Percentiles rank a stretch among this genome's conserved stretches.
Conservation (phyloP, 2,113 vertebrate species). For the Mormoops blainvillei region DNA sequence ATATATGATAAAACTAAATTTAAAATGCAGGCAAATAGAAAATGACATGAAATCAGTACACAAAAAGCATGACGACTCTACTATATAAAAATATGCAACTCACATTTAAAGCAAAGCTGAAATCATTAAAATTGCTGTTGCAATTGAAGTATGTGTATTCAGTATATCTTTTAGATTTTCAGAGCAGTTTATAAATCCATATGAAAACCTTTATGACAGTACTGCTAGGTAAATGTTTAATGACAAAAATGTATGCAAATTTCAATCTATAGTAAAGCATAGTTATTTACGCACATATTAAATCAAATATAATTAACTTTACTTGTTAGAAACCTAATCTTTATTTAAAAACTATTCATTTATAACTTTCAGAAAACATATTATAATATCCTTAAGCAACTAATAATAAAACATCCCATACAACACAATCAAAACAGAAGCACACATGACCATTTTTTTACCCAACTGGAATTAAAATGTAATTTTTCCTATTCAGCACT, state of each 20-base stretch:
- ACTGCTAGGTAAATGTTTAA: background rate
- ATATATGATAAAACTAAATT: background rate
- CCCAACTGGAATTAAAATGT: background rate
- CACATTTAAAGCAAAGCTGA: background rate
- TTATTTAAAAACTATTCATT: background rate
- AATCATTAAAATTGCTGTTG: background rate
- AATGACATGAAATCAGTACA: background rate
- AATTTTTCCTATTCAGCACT: background rate
- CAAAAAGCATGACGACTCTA: background rate
- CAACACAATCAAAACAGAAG: background rate
- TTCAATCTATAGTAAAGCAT: background rate
- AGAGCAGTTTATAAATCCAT: background rate
- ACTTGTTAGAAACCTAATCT: background rate
- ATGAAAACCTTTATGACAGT: background rate
- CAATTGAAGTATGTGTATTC: background rate
- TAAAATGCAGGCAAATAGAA: background rate
- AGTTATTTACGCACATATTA: background rate
- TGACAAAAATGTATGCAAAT: background rate
- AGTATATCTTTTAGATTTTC: background rate
- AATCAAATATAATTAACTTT: background rate
- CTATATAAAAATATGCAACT: background rate
- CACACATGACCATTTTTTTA: background rate
- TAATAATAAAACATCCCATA: background rate
- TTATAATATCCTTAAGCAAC: background rate
- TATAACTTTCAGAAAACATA: background rate